Base-by-base conservation (phyloP, 1,140 invertebrate genomes). In the Wasmannia auropunctata region DNA sequence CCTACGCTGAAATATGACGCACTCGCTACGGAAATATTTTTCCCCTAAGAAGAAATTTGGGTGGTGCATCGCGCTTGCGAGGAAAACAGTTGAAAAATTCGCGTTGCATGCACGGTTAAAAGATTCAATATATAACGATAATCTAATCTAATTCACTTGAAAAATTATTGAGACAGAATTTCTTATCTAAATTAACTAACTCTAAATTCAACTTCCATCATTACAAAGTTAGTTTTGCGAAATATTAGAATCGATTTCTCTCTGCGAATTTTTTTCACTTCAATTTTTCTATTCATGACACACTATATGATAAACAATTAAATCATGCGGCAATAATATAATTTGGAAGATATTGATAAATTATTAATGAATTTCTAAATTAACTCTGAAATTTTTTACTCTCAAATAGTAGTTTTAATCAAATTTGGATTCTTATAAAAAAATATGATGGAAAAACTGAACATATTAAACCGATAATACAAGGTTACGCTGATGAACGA, bases 361-460 rank as follows among this genome's bases (percentile, higher is more conserved):
- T n/a, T n/a, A 2, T 34, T 74, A 25, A 62, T 62, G 31, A 40
- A 31, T 77, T 46, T 46, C 58, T 31, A 62, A 77, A 77, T 16
- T 63, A 77, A 77, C 10, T 63, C 1, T n/a, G 28, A 56, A 56
- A 34, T 77, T 60, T n/a, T n/a, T n/a, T n/a, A n/a, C n/a, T n/a
- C n/a, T n/a, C n/a, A n/a, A n/a, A n/a, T n/a, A n/a, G 6, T 22
- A n/a, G 4, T 72, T 4, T 37, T 37, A 70, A 72, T 8, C 2
- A 28, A 31, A 62, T 31, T 43, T 34, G 28, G 3, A 14, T 62
- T 43, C 7, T 19, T 19, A 62, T 14, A n/a, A 31, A 62, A 43
- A 43, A 43, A 43, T 2, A 37, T 43, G 0, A 43, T 43, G 1
- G 8, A 43, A 43, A 43, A 43, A 43, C 10, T 14, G n/a, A 25